A percentile compares a stretch with the other conserved stretches of the same genome.
These are phyloP conservation scores for Nothobranchius furzeri DNA, from an alignment of 2,113 vertebrate species.

Conservation along the genomic window DNA sequence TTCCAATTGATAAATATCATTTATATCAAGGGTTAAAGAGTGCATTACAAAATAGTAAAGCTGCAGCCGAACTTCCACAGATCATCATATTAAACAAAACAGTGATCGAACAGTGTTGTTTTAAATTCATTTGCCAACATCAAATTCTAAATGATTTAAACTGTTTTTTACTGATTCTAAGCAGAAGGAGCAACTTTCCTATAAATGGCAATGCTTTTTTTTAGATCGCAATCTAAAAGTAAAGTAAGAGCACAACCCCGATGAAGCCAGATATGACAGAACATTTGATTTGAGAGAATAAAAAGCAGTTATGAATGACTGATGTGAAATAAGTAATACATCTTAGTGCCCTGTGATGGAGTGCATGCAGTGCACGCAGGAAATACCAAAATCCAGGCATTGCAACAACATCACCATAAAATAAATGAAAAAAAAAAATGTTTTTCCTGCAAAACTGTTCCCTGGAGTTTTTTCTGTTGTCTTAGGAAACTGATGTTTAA, in stretches of 20 bases:
- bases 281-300: conserved; percentile 8
- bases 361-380: not conserved
- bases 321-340: conserved; percentile 1
- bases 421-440: conserved; percentile 2
- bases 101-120: not conserved
- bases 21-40: too few relatives aligned
- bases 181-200: not conserved
- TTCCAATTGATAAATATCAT: too few relatives aligned
- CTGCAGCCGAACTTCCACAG: not conserved
- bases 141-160: too few relatives aligned
- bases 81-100: too few relatives aligned
- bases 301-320: conserved; percentile 2
- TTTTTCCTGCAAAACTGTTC: conserved; percentile 16
- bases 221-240: not conserved
- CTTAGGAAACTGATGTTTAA: conserved; percentile 66
- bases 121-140: not conserved
- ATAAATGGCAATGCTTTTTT: not conserved
- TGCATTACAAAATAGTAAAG: too few relatives aligned
- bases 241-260: not conserved
- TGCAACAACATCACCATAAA: not conserved
- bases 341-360: not conserved
- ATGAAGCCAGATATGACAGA: not conserved
- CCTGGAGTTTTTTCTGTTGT: conserved; percentile 42
- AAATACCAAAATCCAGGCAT: not conserved
- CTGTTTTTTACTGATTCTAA: not conserved